These are phyloP conservation scores for Aythya baeri DNA, from an alignment of 2,113 vertebrate species.

Conservation along the genomic window DNA sequence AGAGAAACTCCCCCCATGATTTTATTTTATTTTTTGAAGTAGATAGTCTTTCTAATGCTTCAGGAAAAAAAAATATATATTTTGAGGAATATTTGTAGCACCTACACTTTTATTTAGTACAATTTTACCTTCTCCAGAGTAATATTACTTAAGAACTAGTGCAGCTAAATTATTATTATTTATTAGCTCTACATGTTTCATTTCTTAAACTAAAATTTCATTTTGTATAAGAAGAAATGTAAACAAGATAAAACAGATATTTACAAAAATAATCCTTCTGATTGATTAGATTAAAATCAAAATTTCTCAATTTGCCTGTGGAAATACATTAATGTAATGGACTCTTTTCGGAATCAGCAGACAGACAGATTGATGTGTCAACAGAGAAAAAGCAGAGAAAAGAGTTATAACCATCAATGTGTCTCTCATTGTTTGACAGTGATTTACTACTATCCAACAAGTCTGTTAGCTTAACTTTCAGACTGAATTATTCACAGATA, in stretches of 20 bases:
- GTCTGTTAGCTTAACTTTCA: slow-evolving; percentile 46
- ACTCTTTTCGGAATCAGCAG: slow-evolving; percentile 10
- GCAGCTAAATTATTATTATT: too few relatives aligned
- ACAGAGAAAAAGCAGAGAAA: slow-evolving; percentile 50
- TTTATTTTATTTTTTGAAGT: neutral
- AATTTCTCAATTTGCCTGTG: slow-evolving; percentile 45
- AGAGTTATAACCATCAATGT: slow-evolving; percentile 49
- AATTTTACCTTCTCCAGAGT: neutral
- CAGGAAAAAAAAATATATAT: neutral
- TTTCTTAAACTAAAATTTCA: neutral
- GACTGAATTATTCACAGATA: neutral
- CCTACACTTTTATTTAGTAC: neutral
- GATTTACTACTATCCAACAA: slow-evolving; percentile 52
- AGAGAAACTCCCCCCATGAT: neutral
- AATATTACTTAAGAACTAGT: neutral
- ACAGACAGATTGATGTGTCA: slow-evolving; percentile 69
- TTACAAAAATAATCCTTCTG: slow-evolving; percentile 21
- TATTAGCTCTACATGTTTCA: neutral
- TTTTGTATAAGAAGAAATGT: slow-evolving; percentile 19
- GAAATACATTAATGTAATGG: slow-evolving; percentile 52
- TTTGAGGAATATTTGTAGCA: neutral
- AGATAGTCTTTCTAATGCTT: neutral
- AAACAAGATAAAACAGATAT: slow-evolving; percentile 43
- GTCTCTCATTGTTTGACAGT: slow-evolving; percentile 55
- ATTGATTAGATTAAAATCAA: slow-evolving; percentile 59